phyloP scores from a whole-genome alignment of 37 sponge, comb jelly and placozoan species.

The Cladorhizidae sp. region DNA sequence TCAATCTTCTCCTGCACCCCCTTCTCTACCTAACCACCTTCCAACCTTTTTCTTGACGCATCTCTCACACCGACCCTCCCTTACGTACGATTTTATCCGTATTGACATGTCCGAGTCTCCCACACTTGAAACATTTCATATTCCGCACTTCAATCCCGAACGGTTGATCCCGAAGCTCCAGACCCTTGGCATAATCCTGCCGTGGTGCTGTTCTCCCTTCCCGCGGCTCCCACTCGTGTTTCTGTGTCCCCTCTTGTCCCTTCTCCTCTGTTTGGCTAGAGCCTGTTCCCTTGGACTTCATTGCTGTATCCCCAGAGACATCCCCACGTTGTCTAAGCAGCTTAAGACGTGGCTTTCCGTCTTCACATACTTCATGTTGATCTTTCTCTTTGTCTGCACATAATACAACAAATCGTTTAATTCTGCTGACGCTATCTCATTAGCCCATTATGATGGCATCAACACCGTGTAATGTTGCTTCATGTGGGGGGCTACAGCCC shows the following conservation, averaged over 20 bases:
- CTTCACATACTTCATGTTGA: not conserved
- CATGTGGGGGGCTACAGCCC: no score
- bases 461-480: no score
- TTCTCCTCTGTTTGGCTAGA: no score
- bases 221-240: conserved; percentile 95
- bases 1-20: no score
- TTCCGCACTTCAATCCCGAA: conserved; percentile 82
- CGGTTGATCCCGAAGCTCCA: conserved; percentile 58
- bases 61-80: not conserved
- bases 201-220: conserved; percentile 60
- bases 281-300: conserved; percentile 8
- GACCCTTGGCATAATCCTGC: conserved; percentile 67
- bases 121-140: conserved; percentile 93
- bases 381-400: not conserved
- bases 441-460: no score
- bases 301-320: conserved; percentile 48
- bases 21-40: no score
- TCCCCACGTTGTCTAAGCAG: conserved; percentile 79
- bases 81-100: conserved; percentile 82
- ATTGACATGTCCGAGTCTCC: conserved; percentile 92
- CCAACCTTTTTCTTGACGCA: not conserved
- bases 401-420: not conserved
- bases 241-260: conserved; percentile 40
- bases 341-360: conserved; percentile 41
- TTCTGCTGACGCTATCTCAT: no score